Evolutionary conservation across 2,797 vertebrate species (phyloP).

Genomic region (Delichon dasypus): DNA sequence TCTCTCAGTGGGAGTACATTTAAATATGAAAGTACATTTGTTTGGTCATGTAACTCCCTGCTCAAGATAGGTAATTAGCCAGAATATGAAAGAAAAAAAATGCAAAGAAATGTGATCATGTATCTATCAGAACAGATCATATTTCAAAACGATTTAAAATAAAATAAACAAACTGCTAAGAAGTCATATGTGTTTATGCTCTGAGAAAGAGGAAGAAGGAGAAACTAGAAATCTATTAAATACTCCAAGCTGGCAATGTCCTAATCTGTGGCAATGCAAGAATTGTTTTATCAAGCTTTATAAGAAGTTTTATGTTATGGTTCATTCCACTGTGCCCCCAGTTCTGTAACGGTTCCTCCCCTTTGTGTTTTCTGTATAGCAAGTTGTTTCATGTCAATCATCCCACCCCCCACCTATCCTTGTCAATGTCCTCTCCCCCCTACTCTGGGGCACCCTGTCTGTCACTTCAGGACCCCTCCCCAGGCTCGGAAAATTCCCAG

Average conservation of each 20-base stretch:
- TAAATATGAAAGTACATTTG: constrained; percentile 54
- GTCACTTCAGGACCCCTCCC: no score
- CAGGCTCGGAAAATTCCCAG: no score
- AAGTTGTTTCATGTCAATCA: no score
- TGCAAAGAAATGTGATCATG: constrained; percentile 45
- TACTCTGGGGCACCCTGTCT: no score
- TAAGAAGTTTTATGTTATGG: no score
- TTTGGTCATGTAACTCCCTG: constrained; percentile 78
- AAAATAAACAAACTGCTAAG: not conserved
- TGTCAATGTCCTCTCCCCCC: no score
- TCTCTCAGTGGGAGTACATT: constrained; percentile 53
- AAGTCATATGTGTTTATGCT: not conserved
- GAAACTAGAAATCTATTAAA: not conserved
- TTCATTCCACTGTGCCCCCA: no score
- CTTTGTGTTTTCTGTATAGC: no score
- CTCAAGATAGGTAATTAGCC: constrained; percentile 79
- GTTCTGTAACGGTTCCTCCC: no score
- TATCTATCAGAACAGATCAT: not conserved
- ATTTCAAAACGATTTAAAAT: not conserved
- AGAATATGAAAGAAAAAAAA: constrained; percentile 35
- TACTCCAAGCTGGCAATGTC: not conserved
- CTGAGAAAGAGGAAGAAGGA: not conserved
- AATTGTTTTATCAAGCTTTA: no score
- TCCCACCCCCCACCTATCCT: no score
- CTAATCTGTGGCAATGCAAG: not conserved